phyloP scores from a whole-genome alignment of 2,888 invertebrate species.

The Neria commutata region DNA sequence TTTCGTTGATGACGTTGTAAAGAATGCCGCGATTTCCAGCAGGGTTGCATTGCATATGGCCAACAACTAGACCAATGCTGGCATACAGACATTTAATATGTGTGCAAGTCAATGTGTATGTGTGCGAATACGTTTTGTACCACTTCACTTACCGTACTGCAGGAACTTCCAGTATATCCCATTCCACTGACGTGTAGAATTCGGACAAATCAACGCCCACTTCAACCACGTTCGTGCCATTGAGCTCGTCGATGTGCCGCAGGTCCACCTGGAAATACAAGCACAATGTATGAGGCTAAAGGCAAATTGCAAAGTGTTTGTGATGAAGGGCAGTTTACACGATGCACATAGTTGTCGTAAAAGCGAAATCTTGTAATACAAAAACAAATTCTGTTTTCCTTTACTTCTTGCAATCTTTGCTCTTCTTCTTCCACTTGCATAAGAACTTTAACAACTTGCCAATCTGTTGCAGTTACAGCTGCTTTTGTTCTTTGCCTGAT shows the following conservation, averaged over 20 bases:
- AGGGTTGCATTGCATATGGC: no score
- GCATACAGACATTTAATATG: no score
- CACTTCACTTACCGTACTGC: slow-evolving; percentile 76
- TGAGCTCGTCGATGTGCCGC: slow-evolving; percentile 89
- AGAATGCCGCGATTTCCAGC: no score
- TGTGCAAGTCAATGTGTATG: no score
- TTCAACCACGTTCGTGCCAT: slow-evolving; percentile 86
- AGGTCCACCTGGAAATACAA: slow-evolving; percentile 76
- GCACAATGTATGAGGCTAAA: slow-evolving; percentile 7
- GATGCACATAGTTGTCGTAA: not conserved
- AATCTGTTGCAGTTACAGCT: not conserved
- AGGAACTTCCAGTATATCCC: slow-evolving; percentile 97
- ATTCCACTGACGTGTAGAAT: slow-evolving; percentile 98
- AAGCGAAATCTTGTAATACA: no score
- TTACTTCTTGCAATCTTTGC: no score
- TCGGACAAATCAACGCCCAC: slow-evolving; percentile 96
- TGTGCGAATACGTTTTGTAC: no score
- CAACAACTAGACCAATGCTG: no score
- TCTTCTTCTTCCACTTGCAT: no score
- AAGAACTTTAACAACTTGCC: no score
- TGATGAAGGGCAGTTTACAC: slow-evolving; percentile 13
- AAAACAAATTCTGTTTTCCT: no score
- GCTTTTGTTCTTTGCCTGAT: not conserved
- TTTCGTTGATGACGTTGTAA: no score
- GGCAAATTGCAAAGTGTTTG: not conserved